A percentile compares a stretch with the other conserved stretches of the same genome.
phyloP scores from a whole-genome alignment of 2,888 invertebrate genomes.

The Conops quadrifasciatus region DNA sequence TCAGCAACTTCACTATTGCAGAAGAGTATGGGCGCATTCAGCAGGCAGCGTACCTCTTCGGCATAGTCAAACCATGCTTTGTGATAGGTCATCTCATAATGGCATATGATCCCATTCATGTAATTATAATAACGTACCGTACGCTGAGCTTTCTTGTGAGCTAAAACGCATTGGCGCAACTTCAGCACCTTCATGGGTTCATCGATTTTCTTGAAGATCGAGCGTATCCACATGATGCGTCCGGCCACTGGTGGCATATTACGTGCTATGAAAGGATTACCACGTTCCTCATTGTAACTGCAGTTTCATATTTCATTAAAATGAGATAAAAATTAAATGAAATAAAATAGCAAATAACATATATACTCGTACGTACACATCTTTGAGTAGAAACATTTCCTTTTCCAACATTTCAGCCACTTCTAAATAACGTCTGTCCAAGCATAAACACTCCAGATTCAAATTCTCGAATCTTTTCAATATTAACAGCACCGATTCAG shows the following conservation, averaged over 20 bases:
- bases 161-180: slow-evolving; percentile 65
- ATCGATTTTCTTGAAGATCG: slow-evolving; percentile 77
- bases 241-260: slow-evolving; percentile 84
- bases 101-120: slow-evolving; percentile 79
- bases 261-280: slow-evolving; percentile 76
- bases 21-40: slow-evolving; percentile 75
- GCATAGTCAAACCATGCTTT: slow-evolving; percentile 81
- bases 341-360: background rate
- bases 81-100: slow-evolving; percentile 85
- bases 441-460: slow-evolving; percentile 75
- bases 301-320: too few relatives aligned
- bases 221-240: slow-evolving; percentile 83
- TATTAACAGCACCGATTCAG: slow-evolving; percentile 68
- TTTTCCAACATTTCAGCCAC: slow-evolving; percentile 73
- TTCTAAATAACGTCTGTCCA: slow-evolving; percentile 79
- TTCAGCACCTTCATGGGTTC: slow-evolving; percentile 73
- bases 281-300: slow-evolving; percentile 80
- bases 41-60: slow-evolving; percentile 70
- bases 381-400: slow-evolving; percentile 76
- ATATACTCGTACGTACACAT: slow-evolving; percentile 65
- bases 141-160: slow-evolving; percentile 75
- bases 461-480: slow-evolving; percentile 76
- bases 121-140: slow-evolving; percentile 82
- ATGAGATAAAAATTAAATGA: background rate
- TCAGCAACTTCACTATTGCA: slow-evolving; percentile 73